A percentile compares a stretch with the other conserved stretches of the same genome.
These are phyloP conservation scores for Cyphomyrus discorhynchus DNA, from an alignment of 2,113 vertebrate genomes.

Conservation along the genomic window DNA sequence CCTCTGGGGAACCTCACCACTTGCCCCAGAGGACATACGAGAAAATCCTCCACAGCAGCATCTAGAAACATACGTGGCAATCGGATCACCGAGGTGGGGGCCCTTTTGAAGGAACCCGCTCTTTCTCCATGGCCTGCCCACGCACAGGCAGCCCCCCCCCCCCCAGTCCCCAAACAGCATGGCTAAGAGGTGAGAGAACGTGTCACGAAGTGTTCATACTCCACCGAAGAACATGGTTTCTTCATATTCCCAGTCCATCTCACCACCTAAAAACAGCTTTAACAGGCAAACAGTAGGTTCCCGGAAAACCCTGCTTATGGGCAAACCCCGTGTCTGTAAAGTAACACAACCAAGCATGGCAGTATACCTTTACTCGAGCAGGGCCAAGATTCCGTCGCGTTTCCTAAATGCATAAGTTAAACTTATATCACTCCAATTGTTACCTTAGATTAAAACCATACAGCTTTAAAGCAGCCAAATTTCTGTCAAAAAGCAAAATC, in stretches of 20 bases:
- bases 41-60: not conserved
- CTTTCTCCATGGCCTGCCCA: not conserved
- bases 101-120: not conserved
- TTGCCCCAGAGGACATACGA: not conserved
- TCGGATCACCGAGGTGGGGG: not conserved
- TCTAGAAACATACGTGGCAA: not conserved
- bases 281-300: not conserved
- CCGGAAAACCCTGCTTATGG: not conserved
- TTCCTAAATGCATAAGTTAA: not conserved
- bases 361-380: not conserved
- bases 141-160: not conserved
- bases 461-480: not conserved
- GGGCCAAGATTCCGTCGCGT: not conserved
- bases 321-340: not conserved
- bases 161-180: not conserved
- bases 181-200: not conserved
- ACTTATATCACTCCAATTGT: not conserved
- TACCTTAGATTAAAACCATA: not conserved
- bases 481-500: not conserved
- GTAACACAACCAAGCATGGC: not conserved
- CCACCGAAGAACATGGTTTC: not conserved
- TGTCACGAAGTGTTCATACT: not conserved
- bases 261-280: not conserved
- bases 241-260: constrained; percentile 16
- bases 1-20: not conserved